phyloP scores from a whole-genome alignment of 2,113 vertebrate species.

The Osmerus mordax region DNA sequence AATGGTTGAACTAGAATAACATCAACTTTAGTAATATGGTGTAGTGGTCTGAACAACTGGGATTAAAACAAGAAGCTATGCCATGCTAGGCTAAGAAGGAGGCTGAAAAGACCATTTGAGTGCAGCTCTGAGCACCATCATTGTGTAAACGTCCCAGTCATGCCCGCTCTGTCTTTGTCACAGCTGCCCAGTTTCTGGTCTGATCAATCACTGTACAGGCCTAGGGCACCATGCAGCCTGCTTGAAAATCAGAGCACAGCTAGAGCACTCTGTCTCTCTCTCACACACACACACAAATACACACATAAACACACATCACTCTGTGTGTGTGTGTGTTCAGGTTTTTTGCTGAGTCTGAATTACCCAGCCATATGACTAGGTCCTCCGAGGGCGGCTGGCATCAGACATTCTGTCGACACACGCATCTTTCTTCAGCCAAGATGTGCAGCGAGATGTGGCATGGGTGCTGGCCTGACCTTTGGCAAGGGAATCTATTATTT shows the following conservation, averaged over 20 bases:
- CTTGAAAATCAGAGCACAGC: not conserved
- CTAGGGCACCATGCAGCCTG: not conserved
- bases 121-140: not conserved
- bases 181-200: not conserved
- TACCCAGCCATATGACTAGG: not conserved
- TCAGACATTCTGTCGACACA: not conserved
- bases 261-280: not conserved
- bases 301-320: not conserved
- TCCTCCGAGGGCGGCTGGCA: not conserved
- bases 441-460: not conserved
- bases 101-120: too few species aligned
- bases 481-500: not conserved
- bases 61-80: too few species aligned
- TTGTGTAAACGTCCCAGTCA: not conserved
- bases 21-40: too few species aligned
- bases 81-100: too few species aligned
- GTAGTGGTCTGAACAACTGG: too few species aligned
- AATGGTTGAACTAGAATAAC: too few species aligned
- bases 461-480: not conserved
- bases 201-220: not conserved
- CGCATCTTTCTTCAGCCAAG: slow-evolving; percentile 1
- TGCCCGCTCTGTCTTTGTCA: not conserved
- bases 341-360: not conserved
- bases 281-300: too few species aligned
- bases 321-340: not conserved